A percentile compares a stretch with the other conserved stretches of the same genome.
Evolutionary conservation across 2,113 vertebrate species (phyloP).

Genomic region (Lichenostomus cassidix): DNA sequence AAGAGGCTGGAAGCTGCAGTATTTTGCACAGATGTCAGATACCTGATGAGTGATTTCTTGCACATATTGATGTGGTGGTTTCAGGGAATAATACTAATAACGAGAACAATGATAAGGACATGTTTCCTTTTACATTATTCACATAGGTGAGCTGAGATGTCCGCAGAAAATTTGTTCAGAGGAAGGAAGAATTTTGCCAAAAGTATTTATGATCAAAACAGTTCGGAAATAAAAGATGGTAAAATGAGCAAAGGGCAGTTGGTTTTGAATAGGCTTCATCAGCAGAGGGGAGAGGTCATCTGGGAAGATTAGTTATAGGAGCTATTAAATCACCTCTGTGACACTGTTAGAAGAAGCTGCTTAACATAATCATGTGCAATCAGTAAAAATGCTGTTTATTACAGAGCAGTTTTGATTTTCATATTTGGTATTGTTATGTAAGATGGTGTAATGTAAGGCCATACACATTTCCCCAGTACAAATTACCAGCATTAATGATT

Average conservation of each 20-base stretch:
- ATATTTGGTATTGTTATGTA: conserved; percentile 76
- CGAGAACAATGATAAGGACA: not conserved
- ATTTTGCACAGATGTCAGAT: conserved; percentile 74
- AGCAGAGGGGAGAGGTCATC: conserved; percentile 91
- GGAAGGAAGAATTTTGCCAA: conserved; percentile 80
- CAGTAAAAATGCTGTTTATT: conserved; percentile 95
- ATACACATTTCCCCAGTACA: conserved; percentile 60
- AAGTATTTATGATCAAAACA: conserved; percentile 85
- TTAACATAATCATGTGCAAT: conserved; percentile 98
- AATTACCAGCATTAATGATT: conserved; percentile 66
- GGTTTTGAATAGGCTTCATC: conserved; percentile 98
- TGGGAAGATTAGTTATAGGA: conserved; percentile 88
- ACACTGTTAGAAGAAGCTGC: conserved; percentile 87
- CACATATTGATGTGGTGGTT: conserved; percentile 76
- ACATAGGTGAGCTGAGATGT: conserved; percentile 32
- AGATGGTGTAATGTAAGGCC: conserved; percentile 58
- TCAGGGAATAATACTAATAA: conserved; percentile 67
- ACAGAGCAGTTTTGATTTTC: conserved; percentile 82
- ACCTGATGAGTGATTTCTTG: conserved; percentile 76
- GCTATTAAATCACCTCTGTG: conserved; percentile 86
- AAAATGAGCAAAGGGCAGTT: conserved; percentile 84
- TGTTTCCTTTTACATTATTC: conserved; percentile 44
- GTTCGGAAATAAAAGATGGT: conserved; percentile 75
- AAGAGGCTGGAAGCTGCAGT: conserved; percentile 76
- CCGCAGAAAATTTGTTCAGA: conserved; percentile 52